phyloP scores from a whole-genome alignment of 2,888 invertebrate species.

The Noctua janthe region DNA sequence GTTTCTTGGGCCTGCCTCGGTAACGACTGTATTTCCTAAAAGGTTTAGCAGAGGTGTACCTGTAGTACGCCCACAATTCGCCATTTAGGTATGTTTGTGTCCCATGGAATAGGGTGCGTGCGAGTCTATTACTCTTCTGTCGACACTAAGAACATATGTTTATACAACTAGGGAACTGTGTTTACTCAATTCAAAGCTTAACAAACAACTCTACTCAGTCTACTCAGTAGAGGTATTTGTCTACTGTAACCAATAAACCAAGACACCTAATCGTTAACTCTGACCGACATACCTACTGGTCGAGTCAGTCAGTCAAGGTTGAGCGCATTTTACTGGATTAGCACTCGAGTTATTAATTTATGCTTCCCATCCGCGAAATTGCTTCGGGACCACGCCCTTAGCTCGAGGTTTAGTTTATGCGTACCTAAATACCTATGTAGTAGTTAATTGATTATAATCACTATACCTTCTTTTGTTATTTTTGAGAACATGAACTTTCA shows the following conservation, averaged over 20 bases:
- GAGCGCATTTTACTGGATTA: conserved; percentile 46
- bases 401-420: conserved; percentile 5
- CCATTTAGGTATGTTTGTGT: neutral
- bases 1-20: no score
- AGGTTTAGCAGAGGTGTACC: neutral
- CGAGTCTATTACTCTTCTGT: neutral
- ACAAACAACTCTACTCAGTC: neutral
- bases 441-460: neutral
- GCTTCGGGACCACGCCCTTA: conserved; percentile 42
- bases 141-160: neutral
- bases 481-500: neutral
- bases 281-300: conserved; percentile 35
- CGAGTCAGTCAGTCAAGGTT: conserved; percentile 55
- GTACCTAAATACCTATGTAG: neutral
- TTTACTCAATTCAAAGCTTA: neutral
- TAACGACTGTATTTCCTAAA: neutral
- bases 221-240: no score
- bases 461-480: neutral
- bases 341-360: conserved; percentile 47
- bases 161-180: no score
- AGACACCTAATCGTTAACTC: conserved; percentile 10
- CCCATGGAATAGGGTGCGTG: neutral
- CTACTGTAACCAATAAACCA: neutral
- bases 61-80: neutral
- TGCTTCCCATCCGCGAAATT: conserved; percentile 49